phyloP scores from a whole-genome alignment of 2,113 vertebrate genomes.

The Notechis scutatus region DNA sequence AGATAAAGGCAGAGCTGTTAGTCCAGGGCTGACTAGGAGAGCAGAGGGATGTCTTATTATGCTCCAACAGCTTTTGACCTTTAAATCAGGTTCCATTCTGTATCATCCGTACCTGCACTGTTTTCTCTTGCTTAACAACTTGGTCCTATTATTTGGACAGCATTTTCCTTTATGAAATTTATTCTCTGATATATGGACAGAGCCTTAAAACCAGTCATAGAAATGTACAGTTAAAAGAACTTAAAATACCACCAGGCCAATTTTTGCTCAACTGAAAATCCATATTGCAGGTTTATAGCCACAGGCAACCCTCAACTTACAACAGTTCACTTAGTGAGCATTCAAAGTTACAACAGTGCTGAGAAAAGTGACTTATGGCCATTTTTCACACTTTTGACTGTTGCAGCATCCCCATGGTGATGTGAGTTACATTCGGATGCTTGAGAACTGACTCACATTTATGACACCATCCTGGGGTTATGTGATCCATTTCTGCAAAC shows the following conservation, averaged over 20 bases:
- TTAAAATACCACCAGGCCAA: neutral
- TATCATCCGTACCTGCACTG: neutral
- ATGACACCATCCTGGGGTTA: neutral
- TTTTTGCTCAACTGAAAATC: neutral
- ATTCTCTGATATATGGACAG: neutral
- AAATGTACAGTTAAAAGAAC: neutral
- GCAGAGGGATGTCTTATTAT: constrained; percentile 2
- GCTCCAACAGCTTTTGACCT: neutral
- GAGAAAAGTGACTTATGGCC: no score
- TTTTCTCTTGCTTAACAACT: neutral
- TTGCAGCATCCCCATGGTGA: no score
- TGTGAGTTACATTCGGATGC: no score
- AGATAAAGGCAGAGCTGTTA: constrained; percentile 11
- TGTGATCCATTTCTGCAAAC: neutral
- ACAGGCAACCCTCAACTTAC: neutral
- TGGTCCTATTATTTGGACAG: neutral
- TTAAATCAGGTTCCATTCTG: neutral
- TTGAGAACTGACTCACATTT: neutral
- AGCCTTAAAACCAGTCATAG: neutral
- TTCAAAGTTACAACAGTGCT: no score
- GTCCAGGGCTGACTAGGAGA: neutral
- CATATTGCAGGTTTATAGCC: neutral
- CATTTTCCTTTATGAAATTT: neutral
- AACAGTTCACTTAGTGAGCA: neutral
- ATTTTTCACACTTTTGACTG: no score